Evolutionary conservation across 2,888 invertebrate species (phyloP), one percentile per base, ranked within the genome.

Genomic region (Plebejus melissa): DNA sequence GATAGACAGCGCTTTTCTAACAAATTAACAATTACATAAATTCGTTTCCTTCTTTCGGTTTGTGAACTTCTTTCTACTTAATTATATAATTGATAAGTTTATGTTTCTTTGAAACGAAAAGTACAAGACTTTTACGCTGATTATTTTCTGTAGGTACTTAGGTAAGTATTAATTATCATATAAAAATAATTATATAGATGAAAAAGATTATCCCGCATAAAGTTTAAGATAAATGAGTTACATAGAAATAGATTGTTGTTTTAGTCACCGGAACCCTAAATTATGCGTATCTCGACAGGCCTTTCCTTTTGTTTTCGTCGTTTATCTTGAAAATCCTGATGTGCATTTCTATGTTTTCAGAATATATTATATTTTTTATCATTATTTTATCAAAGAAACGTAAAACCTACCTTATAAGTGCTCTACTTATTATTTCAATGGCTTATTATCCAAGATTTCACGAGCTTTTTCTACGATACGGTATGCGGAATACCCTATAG

Each of bases 1-100:
- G 32, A 72, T 72, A 32, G 72, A n/a, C 54, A 28, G n/a, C 16
- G 72, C 54, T 72, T 11, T 54, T 28, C 54, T 50, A 72, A 72
- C 50, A 72, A 54, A 54, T 72, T 72, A 54, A 32, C 72, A 72
- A 72, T 72, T 72, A 50, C 32, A 72, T 28, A 16, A 72, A 72
- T 50, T 28, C 28, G 50, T 54, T 72, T 72, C 16, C 16, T 65
- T 65, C 65, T 65, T 65, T 65, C 36, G 32, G 65, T 32, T 65
- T 65, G 13, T 1, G 65, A 36, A 65, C 65, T 65, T 16, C 4
- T 32, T 65, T 32, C 32, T 65, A 22, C 22, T 22, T 22, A 65
- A 65, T 13, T 1, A 65, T 65, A 65, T 65, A 65, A 65, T 32
- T 60, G 32, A 11, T 13, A 65, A 13, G 13, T 32, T 65, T 65